These are phyloP conservation scores for Vespertilio murinus DNA, from an alignment of 2,797 vertebrate species.

Conservation along the genomic window DNA sequence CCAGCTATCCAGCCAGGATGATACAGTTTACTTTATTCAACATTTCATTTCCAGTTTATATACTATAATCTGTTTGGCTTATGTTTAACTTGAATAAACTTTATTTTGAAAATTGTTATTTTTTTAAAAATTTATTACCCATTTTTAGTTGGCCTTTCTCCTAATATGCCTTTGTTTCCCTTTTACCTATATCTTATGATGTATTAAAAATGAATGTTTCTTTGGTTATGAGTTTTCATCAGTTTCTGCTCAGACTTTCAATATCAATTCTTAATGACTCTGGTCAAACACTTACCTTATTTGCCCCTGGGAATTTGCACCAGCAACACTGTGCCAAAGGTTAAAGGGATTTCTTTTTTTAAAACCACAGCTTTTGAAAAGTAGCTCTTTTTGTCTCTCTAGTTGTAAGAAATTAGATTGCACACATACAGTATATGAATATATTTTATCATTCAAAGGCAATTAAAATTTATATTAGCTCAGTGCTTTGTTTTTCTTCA, in stretches of 20 bases:
- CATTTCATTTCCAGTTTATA: constrained; percentile 33
- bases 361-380: constrained; percentile 26
- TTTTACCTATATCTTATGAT: not conserved
- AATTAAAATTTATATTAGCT: constrained; percentile 21
- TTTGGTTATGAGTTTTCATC: constrained; percentile 29
- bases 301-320: not conserved
- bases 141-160: constrained; percentile 27
- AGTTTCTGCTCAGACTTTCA: constrained; percentile 12
- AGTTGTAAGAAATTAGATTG: constrained; percentile 16
- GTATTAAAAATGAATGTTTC: not conserved
- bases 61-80: not conserved
- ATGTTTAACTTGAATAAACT: constrained; percentile 1
- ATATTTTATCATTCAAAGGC: not conserved
- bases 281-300: not conserved
- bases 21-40: not conserved
- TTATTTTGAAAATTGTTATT: constrained; percentile 11
- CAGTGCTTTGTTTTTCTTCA: constrained; percentile 20
- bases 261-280: not conserved
- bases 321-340: not conserved
- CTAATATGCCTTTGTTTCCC: constrained; percentile 34
- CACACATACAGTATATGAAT: not conserved
- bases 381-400: not conserved
- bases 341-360: not conserved
- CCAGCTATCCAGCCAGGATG: not conserved
- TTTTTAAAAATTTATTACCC: not conserved